Conservation (phyloP, 92 coral and sea anemone genomes). For the Porites lobata region DNA sequence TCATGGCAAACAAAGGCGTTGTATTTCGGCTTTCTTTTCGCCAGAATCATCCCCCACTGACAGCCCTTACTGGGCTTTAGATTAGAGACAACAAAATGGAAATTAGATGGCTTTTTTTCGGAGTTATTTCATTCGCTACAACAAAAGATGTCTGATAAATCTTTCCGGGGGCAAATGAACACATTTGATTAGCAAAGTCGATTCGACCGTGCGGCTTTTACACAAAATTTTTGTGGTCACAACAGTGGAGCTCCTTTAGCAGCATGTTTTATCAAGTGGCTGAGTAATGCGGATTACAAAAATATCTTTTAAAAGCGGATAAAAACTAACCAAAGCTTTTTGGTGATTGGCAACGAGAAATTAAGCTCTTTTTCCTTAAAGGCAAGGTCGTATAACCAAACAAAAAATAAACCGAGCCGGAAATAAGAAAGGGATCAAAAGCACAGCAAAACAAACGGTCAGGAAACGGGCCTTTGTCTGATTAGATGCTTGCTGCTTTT, state of each 20-base stretch:
- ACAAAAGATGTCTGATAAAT: conserved; percentile 44
- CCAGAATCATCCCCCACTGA: background rate
- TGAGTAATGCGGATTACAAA: conserved; percentile 9
- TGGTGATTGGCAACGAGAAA: conserved; percentile 8
- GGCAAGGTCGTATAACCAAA: no score
- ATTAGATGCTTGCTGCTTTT: no score
- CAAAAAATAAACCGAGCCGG: background rate
- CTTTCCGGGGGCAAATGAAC: conserved; percentile 36
- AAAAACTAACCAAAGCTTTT: background rate
- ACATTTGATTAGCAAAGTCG: conserved; percentile 23
- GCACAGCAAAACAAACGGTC: background rate
- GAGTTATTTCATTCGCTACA: background rate
- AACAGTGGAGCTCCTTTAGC: background rate
- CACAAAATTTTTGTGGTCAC: conserved; percentile 15
- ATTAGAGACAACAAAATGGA: conserved; percentile 1
- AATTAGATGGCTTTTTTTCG: background rate
- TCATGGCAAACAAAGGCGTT: background rate
- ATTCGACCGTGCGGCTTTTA: background rate
- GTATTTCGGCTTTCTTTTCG: background rate
- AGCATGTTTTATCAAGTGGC: background rate
- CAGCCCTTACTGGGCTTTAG: background rate
- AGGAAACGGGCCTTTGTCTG: background rate
- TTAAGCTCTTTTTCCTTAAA: background rate
- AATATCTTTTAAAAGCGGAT: conserved; percentile 5
- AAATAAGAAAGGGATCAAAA: background rate